Conservation (phyloP, 2,113 vertebrate species). For the Channa argus region DNA sequence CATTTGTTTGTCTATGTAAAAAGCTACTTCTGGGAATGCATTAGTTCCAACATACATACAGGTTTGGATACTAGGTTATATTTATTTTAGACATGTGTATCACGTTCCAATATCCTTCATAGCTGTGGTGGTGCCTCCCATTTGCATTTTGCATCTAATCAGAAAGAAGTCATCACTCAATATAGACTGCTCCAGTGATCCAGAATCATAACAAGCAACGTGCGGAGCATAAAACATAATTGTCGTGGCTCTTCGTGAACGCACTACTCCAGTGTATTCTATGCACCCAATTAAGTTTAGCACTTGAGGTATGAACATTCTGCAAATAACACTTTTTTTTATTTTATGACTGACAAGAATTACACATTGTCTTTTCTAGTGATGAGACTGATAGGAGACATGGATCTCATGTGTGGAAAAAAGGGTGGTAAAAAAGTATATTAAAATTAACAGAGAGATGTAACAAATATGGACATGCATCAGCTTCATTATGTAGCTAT, state of each 20-base stretch:
- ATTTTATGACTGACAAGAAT: conserved; percentile 36
- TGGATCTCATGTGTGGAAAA: too few species aligned
- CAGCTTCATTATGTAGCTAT: not conserved
- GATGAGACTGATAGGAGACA: conserved; percentile 15
- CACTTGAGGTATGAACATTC: conserved; percentile 60
- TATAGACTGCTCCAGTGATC: conserved; percentile 52
- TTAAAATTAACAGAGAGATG: not conserved
- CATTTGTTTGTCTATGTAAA: conserved; percentile 49
- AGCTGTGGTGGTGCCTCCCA: conserved; percentile 25
- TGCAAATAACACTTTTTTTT: conserved; percentile 40
- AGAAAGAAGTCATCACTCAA: conserved; percentile 57
- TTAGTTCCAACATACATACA: conserved; percentile 29
- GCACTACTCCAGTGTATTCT: conserved; percentile 53
- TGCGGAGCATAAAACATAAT: conserved; percentile 65
- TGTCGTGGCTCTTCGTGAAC: conserved; percentile 54
- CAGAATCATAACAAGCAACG: conserved; percentile 68
- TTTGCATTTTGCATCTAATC: conserved; percentile 75
- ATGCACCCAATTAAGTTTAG: conserved; percentile 69
- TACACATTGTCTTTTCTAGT: conserved; percentile 14
- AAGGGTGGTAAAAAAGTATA: not conserved
- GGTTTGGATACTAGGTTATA: not conserved
- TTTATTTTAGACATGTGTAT: conserved; percentile 21
- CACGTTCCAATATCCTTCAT: conserved; percentile 50
- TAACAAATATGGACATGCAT: not conserved
- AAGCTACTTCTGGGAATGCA: conserved; percentile 12